Base-by-base conservation (phyloP, 1,140 invertebrate genomes). In the Brachionus sp. region DNA sequence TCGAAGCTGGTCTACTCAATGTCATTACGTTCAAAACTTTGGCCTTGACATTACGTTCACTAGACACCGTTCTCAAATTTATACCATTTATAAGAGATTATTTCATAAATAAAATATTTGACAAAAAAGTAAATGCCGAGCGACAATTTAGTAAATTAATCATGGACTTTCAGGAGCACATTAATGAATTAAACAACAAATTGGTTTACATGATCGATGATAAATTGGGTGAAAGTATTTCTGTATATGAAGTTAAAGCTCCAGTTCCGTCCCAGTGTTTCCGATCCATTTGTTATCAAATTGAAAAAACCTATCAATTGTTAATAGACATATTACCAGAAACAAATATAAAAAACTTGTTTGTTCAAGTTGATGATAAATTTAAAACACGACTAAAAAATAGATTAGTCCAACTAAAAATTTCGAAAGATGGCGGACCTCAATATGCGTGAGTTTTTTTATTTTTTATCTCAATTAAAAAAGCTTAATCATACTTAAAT, bases 11-110 rank as follows among this genome's bases (percentile, higher is more conserved):
- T 16, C 96, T 96, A 0, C 90, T 98, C 50, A 98, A 97, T 90
- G 97, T 95, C 57, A 99, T 99, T 68, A 96, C 95, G 0, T 96
- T 94, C 84, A 94, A 93, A 50, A 98, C 97, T 90, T 90, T 98
- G 84, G 80, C 80, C 13, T 42, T 82, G 53, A 73, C 70, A 7
- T 66, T 62, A 64, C 7, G 53, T 77, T 73, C 33, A 35, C 68
- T 77, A 33, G 77, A 84, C 13, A 19, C 64, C 3, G 64, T 84
- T 9, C 66, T 83, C 13, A 19, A 53, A n/a, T 66, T 82, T 19
- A 68, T 82, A 37, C 80, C 80, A 0, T 25, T 57, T 16, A 39
- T 23, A 13, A 80, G 33, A 80, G 50, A 80, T 35, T 62, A 42
- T 35, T 80, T 62, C 57, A 4, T 66, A 13, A 25, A 33, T 80